Percentiles rank a stretch among this genome's conserved stretches.
These are phyloP conservation scores for Neogale vison DNA, from an alignment of 2,113 vertebrate species.

Conservation along the genomic window DNA sequence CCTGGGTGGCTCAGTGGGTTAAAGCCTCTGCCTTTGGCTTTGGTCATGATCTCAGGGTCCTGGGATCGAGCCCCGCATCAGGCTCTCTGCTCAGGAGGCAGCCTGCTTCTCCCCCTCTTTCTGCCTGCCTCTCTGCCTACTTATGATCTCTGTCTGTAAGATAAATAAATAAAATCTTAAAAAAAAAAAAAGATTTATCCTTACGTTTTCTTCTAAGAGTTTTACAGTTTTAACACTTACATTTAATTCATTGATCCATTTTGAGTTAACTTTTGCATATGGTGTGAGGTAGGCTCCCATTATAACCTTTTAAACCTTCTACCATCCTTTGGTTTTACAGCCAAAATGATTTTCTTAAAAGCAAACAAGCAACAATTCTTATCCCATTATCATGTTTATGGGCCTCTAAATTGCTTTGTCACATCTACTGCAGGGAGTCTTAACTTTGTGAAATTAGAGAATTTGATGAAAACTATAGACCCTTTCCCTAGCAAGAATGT, in stretches of 20 bases:
- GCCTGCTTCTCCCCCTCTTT: no score
- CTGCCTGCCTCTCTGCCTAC: no score
- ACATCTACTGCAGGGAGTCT: not conserved
- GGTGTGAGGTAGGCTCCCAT: not conserved
- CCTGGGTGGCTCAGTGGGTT: no score
- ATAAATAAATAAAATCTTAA: no score
- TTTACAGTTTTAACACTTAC: not conserved
- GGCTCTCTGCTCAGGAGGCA: no score
- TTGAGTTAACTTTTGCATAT: not conserved
- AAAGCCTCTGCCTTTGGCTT: no score
- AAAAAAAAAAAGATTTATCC: not conserved
- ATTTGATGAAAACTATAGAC: not conserved
- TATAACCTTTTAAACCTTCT: not conserved
- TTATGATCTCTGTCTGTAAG: no score
- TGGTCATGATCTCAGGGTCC: no score
- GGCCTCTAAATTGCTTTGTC: not conserved
- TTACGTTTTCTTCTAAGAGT: not conserved
- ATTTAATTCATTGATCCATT: not conserved
- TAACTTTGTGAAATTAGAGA: not conserved
- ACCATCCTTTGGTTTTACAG: not conserved
- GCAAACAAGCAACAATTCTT: not conserved
- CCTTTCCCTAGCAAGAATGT: not conserved
- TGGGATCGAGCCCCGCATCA: no score
- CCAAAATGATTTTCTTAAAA: constrained; percentile 8
- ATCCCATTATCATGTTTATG: not conserved